A percentile compares a stretch with the other conserved stretches of the same genome.
Conservation (phyloP, 2,797 vertebrate genomes). For the Oreonectes daqikongensis region DNA sequence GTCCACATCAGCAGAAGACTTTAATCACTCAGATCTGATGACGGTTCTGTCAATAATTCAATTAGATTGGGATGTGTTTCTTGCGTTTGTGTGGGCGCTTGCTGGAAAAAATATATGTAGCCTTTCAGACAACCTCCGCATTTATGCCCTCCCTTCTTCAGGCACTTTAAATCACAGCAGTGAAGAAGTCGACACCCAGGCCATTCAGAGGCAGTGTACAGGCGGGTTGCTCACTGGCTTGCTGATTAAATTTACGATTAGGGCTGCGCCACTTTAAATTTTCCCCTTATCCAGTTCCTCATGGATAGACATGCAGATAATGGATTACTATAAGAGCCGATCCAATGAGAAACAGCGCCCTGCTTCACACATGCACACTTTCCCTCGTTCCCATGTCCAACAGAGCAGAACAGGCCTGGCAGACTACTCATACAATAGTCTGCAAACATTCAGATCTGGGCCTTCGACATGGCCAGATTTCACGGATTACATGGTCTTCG, state of each 20-base stretch:
- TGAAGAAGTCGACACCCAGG: conserved; percentile 25
- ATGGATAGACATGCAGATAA: conserved; percentile 44
- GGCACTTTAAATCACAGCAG: conserved; percentile 40
- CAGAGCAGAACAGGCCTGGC: not conserved
- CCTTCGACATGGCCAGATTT: not conserved
- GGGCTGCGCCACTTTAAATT: conserved; percentile 39
- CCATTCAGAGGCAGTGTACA: conserved; percentile 18
- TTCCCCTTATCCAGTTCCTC: conserved; percentile 8
- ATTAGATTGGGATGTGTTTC: not conserved
- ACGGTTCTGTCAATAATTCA: not conserved
- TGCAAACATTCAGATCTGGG: not conserved
- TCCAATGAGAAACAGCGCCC: conserved; percentile 14
- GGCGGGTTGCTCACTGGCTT: conserved; percentile 13
- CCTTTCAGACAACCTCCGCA: conserved; percentile 1
- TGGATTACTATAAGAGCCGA: conserved; percentile 21
- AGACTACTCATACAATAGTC: not conserved
- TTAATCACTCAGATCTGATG: not conserved
- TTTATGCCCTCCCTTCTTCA: not conserved
- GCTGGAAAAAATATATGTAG: conserved; percentile 5
- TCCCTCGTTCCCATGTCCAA: not conserved
- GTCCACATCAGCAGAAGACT: not conserved
- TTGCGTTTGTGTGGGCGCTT: not conserved
- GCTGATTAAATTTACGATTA: conserved; percentile 46
- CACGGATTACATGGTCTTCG: conserved; percentile 8
- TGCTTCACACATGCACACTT: conserved; percentile 8